phyloP scores from a whole-genome alignment of 2,797 vertebrate species.

The Anomalospiza imberbis region DNA sequence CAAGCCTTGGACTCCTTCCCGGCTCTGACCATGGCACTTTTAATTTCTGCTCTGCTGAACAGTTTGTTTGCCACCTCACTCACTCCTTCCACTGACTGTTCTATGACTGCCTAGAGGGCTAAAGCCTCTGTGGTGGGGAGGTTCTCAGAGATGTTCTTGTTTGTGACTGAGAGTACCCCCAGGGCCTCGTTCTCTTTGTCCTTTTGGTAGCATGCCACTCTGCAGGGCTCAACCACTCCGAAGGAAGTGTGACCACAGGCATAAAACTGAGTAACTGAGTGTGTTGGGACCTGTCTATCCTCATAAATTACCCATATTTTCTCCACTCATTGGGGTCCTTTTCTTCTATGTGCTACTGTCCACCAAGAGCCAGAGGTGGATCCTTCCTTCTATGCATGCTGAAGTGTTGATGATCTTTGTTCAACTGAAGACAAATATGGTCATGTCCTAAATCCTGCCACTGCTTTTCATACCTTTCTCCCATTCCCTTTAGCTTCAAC shows the following conservation, averaged over 20 bases:
- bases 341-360: background rate
- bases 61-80: conserved; percentile 27
- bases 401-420: background rate
- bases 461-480: background rate
- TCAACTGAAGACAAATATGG: background rate
- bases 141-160: background rate
- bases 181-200: background rate
- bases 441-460: background rate
- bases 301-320: background rate
- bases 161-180: background rate
- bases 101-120: background rate
- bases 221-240: background rate
- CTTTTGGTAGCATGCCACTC: background rate
- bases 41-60: conserved; percentile 24
- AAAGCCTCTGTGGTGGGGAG: background rate
- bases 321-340: background rate
- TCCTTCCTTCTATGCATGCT: background rate
- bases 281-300: background rate
- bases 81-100: conserved; percentile 36
- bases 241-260: conserved; percentile 7
- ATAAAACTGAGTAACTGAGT: background rate
- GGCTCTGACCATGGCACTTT: background rate
- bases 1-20: conserved; percentile 37
- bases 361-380: background rate
- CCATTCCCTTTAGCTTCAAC: background rate